A percentile compares a stretch with the other conserved stretches of the same genome.
phyloP scores from a whole-genome alignment of 2,888 invertebrate genomes.

The Orthosia incerta region DNA sequence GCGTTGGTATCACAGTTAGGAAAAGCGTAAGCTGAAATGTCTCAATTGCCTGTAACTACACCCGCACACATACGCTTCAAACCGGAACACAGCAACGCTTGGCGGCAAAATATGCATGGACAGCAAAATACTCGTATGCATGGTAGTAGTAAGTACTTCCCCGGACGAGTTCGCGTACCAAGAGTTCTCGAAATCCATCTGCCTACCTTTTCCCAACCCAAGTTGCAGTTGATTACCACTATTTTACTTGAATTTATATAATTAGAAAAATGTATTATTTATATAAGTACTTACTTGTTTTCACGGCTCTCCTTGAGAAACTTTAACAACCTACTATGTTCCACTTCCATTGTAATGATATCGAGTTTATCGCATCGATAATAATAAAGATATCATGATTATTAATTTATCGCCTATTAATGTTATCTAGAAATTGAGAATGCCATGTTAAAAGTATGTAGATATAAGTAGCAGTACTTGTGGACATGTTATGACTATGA shows the following conservation, averaged over 20 bases:
- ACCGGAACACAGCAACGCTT: not conserved
- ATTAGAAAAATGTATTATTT: not conserved
- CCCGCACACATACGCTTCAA: not conserved
- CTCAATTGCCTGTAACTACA: not conserved
- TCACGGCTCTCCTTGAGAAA: slow-evolving; percentile 68
- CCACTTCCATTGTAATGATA: slow-evolving; percentile 69
- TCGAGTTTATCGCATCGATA: slow-evolving; percentile 70
- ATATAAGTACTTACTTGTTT: slow-evolving; percentile 70
- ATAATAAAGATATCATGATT: slow-evolving; percentile 38
- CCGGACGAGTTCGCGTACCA: too few species aligned
- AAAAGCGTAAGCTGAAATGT: too few species aligned
- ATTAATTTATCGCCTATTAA: slow-evolving; percentile 50
- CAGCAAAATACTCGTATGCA: too few species aligned
- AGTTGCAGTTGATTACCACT: too few species aligned
- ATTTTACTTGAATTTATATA: not conserved
- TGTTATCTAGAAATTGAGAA: slow-evolving; percentile 50
- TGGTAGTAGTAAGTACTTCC: not conserved
- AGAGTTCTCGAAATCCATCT: too few species aligned
- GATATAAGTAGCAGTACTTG: not conserved
- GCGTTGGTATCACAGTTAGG: too few species aligned
- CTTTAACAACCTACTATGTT: slow-evolving; percentile 81
- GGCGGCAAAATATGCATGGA: not conserved
- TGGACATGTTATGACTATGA: not conserved
- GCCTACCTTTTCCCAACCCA: not conserved
- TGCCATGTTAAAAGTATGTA: slow-evolving; percentile 23